Evolutionary conservation across 2,888 invertebrate species (phyloP), one percentile per base, ranked within the genome.

Genomic region (Eupithecia tripunctaria): DNA sequence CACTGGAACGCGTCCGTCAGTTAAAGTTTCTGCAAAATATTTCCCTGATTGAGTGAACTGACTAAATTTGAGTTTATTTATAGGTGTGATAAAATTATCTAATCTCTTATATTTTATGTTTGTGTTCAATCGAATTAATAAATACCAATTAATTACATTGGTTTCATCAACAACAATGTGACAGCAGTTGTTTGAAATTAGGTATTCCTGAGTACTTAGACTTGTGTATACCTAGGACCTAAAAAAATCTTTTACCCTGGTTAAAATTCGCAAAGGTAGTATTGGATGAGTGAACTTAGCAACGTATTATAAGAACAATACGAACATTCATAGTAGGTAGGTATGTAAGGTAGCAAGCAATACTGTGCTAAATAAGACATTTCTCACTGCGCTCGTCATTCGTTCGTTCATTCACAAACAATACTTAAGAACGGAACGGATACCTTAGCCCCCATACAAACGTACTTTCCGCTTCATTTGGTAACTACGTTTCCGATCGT

Each of bases 1-100:
- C 89, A 89, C 88, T 88, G 81, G 82, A 59, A 82, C 86, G 85
- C 89, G 87, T 83, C 85, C 86, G 85, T 65, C 51, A 12, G 10
- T 47, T 56, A 21, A 51, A 56, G 14, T 25, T 25, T 56, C 56
- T 56, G 67, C 56, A 67, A 63, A 62, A 21, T 60, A 27, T 18
- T 21, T 29, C 43, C 18, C 10, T 18, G 1, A 25, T n/a, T n/a
- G n/a, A n/a, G n/a, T n/a, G n/a, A n/a, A n/a, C n/a, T n/a, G n/a
- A 47, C 27, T 32, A 12, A 41, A 71, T 14, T 21, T 4, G 43
- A 62, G n/a, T 68, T 59, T 70, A 63, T 67, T 74, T 79, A 75
- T 77, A 79, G 73, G 72, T 47, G 18, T n/a, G 68, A 77, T 75
- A 72, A 76, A 41, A 66, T 27, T 2, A 18, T 29, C 60, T 76